Conservation (phyloP, 1,140 invertebrate species). For the Homarus americanus region DNA sequence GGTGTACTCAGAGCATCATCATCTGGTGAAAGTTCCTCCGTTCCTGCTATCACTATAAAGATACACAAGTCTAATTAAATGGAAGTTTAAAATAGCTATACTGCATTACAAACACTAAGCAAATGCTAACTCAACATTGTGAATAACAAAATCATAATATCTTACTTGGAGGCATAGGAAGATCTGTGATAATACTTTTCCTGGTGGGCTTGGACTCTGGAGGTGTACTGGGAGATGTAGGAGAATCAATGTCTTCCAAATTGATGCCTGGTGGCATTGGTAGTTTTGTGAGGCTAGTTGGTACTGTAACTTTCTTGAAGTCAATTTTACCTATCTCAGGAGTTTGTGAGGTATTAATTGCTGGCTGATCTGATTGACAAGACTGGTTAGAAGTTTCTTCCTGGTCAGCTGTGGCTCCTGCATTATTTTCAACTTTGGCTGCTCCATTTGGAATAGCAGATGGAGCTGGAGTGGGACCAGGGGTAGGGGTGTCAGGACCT, state of each 20-base stretch:
- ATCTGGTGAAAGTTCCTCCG: constrained; percentile 87
- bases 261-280: constrained; percentile 92
- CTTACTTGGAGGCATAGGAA: constrained; percentile 92
- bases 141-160: constrained; percentile 67
- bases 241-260: constrained; percentile 82
- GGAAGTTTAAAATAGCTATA: too few species aligned
- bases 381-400: constrained; percentile 66
- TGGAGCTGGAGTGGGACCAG: constrained; percentile 74
- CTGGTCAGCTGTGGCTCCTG: not conserved
- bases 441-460: constrained; percentile 63
- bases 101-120: not conserved
- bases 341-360: constrained; percentile 25
- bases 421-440: constrained; percentile 48
- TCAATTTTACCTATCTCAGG: constrained; percentile 56
- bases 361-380: constrained; percentile 45
- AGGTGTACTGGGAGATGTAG: constrained; percentile 70
- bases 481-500: constrained; percentile 77
- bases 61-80: too few species aligned
- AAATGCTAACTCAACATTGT: not conserved
- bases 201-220: constrained; percentile 67
- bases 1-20: constrained; percentile 85
- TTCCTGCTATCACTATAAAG: constrained; percentile 83
- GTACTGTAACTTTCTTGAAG: constrained; percentile 52
- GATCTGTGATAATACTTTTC: constrained; percentile 85
- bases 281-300: constrained; percentile 77